Conservation (phyloP, 2,113 vertebrate species). For the Eurystomus gularis region DNA sequence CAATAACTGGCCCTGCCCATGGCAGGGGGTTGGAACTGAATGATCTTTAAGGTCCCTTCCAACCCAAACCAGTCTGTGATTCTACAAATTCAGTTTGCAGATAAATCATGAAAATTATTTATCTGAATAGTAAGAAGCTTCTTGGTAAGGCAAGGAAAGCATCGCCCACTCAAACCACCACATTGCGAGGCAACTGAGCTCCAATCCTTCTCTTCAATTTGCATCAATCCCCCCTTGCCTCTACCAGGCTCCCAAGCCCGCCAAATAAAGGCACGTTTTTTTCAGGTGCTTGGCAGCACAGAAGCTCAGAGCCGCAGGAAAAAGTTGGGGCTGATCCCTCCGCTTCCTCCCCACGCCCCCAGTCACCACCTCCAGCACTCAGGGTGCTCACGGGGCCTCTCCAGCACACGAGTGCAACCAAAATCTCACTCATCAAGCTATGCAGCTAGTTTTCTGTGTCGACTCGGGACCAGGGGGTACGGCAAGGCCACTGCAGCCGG, state of each 20-base stretch:
- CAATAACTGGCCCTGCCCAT: background rate
- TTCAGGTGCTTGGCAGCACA: background rate
- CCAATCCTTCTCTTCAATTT: background rate
- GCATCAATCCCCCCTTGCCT: background rate
- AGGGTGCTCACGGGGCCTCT: fast-evolving
- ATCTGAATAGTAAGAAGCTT: background rate
- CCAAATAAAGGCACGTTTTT: background rate
- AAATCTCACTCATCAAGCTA: background rate
- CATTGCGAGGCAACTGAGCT: background rate
- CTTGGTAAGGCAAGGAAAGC: background rate
- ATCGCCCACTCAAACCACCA: background rate
- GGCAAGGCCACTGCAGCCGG: background rate
- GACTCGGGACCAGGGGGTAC: background rate
- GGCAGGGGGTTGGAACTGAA: too few relatives aligned
- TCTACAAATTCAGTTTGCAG: background rate
- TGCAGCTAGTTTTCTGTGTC: background rate
- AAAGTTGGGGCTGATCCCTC: background rate
- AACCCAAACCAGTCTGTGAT: too few relatives aligned
- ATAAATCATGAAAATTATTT: background rate
- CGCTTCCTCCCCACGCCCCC: background rate
- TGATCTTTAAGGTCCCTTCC: too few relatives aligned
- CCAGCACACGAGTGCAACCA: background rate
- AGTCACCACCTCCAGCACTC: background rate
- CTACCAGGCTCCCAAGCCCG: background rate
- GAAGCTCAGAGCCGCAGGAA: background rate